These are phyloP conservation scores for Tenualosa thibaudeaui DNA, from an alignment of 2,797 vertebrate genomes.

Conservation along the genomic window DNA sequence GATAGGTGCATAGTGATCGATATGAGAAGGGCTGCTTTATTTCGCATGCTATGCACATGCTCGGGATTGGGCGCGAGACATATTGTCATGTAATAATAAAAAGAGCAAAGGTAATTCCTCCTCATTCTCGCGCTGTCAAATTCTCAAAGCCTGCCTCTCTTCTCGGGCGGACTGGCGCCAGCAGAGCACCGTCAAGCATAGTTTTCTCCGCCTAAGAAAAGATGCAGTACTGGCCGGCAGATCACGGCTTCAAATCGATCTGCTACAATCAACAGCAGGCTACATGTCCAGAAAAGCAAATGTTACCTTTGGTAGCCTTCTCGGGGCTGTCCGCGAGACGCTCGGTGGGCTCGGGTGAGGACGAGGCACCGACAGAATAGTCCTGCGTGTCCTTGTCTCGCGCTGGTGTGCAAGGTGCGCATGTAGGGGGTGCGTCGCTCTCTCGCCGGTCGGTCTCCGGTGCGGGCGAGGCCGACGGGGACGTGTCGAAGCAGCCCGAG, in stretches of 20 bases:
- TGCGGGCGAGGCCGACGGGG: slow-evolving; percentile 72
- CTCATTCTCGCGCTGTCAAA: slow-evolving; percentile 26
- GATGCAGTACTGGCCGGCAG: neutral
- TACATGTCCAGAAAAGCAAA: slow-evolving; percentile 36
- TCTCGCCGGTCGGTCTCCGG: slow-evolving; percentile 78
- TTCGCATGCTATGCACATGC: slow-evolving; percentile 29
- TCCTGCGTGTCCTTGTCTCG: slow-evolving; percentile 84
- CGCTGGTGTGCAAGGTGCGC: slow-evolving; percentile 72
- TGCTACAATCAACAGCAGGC: neutral
- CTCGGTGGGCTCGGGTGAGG: slow-evolving; percentile 88
- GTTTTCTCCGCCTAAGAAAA: neutral
- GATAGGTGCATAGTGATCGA: neutral
- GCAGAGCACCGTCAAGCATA: neutral
- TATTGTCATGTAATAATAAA: slow-evolving; percentile 45
- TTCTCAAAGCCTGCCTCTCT: neutral
- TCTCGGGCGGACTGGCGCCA: too few species aligned
- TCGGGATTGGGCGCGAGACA: slow-evolving; percentile 23
- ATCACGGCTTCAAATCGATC: neutral
- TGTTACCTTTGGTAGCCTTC: slow-evolving; percentile 90
- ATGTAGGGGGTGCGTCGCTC: slow-evolving; percentile 79
- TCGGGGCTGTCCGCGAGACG: slow-evolving; percentile 83
- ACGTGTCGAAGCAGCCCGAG: slow-evolving; percentile 80
- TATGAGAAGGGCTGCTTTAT: neutral
- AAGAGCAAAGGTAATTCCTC: neutral
- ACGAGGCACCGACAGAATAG: slow-evolving; percentile 86